Conservation (phyloP, 2,888 invertebrate species). For the Cosmia trapezina region DNA sequence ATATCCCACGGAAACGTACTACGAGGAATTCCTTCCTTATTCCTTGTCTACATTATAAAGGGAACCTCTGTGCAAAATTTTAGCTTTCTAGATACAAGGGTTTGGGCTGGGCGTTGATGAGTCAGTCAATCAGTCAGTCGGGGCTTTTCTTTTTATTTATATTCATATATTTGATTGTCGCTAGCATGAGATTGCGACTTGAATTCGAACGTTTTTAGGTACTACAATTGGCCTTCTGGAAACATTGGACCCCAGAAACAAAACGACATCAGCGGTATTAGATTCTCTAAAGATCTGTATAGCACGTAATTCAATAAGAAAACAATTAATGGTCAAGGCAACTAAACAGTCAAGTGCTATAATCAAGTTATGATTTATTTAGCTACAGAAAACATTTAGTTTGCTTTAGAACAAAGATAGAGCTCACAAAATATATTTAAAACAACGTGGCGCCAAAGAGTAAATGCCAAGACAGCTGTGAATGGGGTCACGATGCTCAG, state of each 20-base stretch:
- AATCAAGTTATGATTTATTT: conserved; percentile 12
- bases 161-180: too few species aligned
- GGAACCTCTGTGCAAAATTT: too few species aligned
- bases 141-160: too few species aligned
- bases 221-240: too few species aligned
- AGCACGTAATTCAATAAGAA: conserved; percentile 22
- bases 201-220: too few species aligned
- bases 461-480: conserved; percentile 45
- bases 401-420: conserved; percentile 3
- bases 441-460: conserved; percentile 28
- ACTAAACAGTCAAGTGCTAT: conserved; percentile 26
- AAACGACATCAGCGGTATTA: not conserved
- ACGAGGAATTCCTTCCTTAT: too few species aligned
- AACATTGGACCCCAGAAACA: not conserved
- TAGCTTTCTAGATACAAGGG: too few species aligned
- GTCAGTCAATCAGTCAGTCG: too few species aligned
- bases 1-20: too few species aligned
- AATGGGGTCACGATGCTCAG: conserved; percentile 42
- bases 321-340: conserved; percentile 9
- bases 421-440: conserved; percentile 21
- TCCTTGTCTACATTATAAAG: too few species aligned
- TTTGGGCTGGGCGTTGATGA: too few species aligned
- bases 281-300: not conserved
- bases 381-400: not conserved
- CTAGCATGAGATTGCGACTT: too few species aligned